phyloP scores from a whole-genome alignment of 2,888 invertebrate genomes.

The Aspidapion aeneum region DNA sequence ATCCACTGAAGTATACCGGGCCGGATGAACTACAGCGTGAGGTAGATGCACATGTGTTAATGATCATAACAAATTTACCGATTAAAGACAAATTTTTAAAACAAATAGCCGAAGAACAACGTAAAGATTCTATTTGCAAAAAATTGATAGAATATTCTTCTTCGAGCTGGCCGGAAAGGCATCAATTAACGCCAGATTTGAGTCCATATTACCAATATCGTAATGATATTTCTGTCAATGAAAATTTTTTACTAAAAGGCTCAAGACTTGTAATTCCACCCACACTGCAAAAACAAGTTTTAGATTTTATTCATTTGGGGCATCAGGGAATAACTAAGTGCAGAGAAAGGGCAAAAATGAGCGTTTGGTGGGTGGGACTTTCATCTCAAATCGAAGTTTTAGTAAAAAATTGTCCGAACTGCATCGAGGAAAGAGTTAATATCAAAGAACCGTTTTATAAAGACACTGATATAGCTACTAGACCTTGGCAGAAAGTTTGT shows the following conservation, averaged over 20 bases:
- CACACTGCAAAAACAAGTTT: slow-evolving; percentile 9
- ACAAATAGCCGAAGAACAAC: slow-evolving; percentile 10
- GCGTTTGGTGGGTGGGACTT: slow-evolving; percentile 18
- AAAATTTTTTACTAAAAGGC: slow-evolving; percentile 11
- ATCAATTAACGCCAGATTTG: slow-evolving; percentile 7
- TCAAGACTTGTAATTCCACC: slow-evolving; percentile 9
- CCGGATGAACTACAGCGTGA: slow-evolving; percentile 11
- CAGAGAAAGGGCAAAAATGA: slow-evolving; percentile 11
- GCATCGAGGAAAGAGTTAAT: slow-evolving; percentile 20
- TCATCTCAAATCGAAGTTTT: slow-evolving; percentile 19
- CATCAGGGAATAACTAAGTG: slow-evolving; percentile 23
- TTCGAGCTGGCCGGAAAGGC: slow-evolving; percentile 16
- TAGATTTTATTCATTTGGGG: slow-evolving; percentile 16
- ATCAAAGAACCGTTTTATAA: slow-evolving; percentile 21
- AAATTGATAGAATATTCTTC: slow-evolving; percentile 9
- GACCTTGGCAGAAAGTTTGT: slow-evolving; percentile 23
- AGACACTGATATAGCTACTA: slow-evolving; percentile 18
- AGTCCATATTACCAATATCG: slow-evolving; percentile 15
- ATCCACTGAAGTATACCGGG: slow-evolving; percentile 11
- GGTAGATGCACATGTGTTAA: slow-evolving; percentile 11
- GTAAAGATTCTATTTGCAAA: slow-evolving; percentile 11
- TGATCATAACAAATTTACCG: slow-evolving; percentile 9
- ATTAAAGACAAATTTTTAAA: slow-evolving; percentile 9
- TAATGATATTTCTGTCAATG: slow-evolving; percentile 13
- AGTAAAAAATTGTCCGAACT: slow-evolving; percentile 24